Evolutionary conservation across 2,113 vertebrate genomes (phyloP), one percentile per base, ranked within the genome.

Genomic region (Morone chrysops): DNA sequence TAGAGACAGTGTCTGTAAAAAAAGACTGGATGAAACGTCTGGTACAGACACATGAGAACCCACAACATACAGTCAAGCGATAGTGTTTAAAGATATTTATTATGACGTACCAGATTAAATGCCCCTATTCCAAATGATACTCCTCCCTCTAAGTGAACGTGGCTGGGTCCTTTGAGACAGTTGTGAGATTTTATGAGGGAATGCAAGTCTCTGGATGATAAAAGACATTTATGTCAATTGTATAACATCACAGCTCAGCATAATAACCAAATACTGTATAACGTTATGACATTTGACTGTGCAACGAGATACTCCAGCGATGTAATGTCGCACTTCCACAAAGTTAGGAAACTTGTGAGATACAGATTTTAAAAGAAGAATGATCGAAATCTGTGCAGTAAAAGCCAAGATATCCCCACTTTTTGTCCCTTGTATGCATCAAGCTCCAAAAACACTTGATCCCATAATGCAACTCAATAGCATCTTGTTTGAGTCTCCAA

Each of bases 61-160:
- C 51, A 36, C n/a, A 22, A 41, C 6, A 16, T 22, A 1, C 1
- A 14, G 18, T 43, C 65, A 25, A n/a, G 14, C 12, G 4, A 57
- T 59, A 20, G 22, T 17, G 17, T 61, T 68, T 0, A 0, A 31
- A 59, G n/a, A 56, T 43, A 18, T 4, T 8, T 51, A n/a, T 41
- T 40, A 4, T 1, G 38, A 75, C 90, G 1, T 92, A 96, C 96
- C 95, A 96, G 87, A 81, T 96, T 96, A 65, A 96, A 96, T 0
- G 96, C 96, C 3, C 96, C 96, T 0, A 96, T 94, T 80, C 96
- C 96, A 83, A 96, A 95, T 0, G 95, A 92, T 62, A 96, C 90
- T 4, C 95, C 96, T 63, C 96, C 96, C 68, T 96, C 94, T 47
- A 96, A 81, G 78, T 96, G 96, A 53, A 86, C 22, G 62, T 96